Conservation (phyloP, 1,140 invertebrate genomes). For the Macrotrachela quadricornifera region DNA sequence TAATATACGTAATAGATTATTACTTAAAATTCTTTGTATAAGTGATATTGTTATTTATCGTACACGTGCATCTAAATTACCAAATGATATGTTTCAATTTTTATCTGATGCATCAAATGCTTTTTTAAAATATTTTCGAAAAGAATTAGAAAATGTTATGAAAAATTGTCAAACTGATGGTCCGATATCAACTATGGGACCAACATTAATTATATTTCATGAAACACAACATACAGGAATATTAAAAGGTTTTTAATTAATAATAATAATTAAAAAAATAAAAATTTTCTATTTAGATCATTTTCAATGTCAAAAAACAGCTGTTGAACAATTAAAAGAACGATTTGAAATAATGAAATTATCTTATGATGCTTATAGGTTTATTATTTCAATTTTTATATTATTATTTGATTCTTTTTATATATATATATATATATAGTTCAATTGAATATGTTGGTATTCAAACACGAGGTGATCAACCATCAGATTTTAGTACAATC, state of each 20-base stretch:
- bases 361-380: conserved; percentile 40
- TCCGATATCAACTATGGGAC: conserved; percentile 38
- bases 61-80: conserved; percentile 50
- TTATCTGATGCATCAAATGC: conserved; percentile 51
- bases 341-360: conserved; percentile 41
- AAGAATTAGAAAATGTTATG: conserved; percentile 38
- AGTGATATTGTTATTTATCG: conserved; percentile 61
- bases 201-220: conserved; percentile 55
- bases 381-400: no score
- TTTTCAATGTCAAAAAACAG: conserved; percentile 15
- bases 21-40: conserved; percentile 53
- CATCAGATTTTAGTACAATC: conserved; percentile 38
- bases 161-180: conserved; percentile 32
- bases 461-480: conserved; percentile 27
- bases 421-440: conserved; percentile 27
- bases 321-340: conserved; percentile 36
- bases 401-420: no score
- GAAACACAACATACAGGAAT: conserved; percentile 50
- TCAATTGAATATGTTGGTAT: conserved; percentile 48
- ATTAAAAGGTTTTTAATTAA: conserved; percentile 12
- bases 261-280: neutral
- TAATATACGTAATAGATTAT: conserved; percentile 46
- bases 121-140: conserved; percentile 49
- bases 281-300: neutral
- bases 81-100: conserved; percentile 56